Conservation (phyloP, 2,888 invertebrate genomes). For the Tetropium fuscum region DNA sequence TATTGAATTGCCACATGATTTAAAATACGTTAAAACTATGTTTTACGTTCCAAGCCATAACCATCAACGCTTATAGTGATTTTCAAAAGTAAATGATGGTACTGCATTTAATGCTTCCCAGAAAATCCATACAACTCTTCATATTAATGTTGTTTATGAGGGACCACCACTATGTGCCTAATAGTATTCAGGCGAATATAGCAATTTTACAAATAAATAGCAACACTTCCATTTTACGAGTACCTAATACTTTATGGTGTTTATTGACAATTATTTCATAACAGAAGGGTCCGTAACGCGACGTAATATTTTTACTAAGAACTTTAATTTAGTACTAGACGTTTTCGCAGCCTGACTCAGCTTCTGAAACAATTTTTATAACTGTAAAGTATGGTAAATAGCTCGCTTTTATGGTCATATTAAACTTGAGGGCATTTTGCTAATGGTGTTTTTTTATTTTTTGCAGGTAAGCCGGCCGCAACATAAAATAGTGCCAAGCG, state of each 20-base stretch:
- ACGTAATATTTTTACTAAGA: conserved; percentile 1
- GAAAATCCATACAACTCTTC: conserved; percentile 20
- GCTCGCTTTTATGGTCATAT: conserved; percentile 17
- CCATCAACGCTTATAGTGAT: conserved; percentile 12
- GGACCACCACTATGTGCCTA: conserved; percentile 1
- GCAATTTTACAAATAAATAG: conserved; percentile 7
- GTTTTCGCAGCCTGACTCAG: neutral
- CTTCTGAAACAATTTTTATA: conserved; percentile 20
- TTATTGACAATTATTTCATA: conserved; percentile 18
- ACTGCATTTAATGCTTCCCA: conserved; percentile 9
- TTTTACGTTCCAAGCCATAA: conserved; percentile 4
- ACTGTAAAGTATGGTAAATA: conserved; percentile 17
- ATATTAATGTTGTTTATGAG: conserved; percentile 2
- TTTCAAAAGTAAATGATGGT: conserved; percentile 23
- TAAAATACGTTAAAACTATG: neutral
- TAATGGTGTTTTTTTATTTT: conserved; percentile 21
- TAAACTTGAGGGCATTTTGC: conserved; percentile 21
- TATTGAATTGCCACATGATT: too few species aligned
- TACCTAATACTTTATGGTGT: conserved; percentile 3
- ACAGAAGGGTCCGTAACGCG: too few species aligned
- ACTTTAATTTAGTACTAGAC: conserved; percentile 5
- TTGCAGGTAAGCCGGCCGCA: conserved; percentile 17
- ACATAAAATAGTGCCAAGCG: conserved; percentile 19
- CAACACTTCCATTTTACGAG: conserved; percentile 19
- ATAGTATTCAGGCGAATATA: conserved; percentile 19